phyloP scores from a whole-genome alignment of 2,113 vertebrate genomes.

The Prolemur simus region DNA sequence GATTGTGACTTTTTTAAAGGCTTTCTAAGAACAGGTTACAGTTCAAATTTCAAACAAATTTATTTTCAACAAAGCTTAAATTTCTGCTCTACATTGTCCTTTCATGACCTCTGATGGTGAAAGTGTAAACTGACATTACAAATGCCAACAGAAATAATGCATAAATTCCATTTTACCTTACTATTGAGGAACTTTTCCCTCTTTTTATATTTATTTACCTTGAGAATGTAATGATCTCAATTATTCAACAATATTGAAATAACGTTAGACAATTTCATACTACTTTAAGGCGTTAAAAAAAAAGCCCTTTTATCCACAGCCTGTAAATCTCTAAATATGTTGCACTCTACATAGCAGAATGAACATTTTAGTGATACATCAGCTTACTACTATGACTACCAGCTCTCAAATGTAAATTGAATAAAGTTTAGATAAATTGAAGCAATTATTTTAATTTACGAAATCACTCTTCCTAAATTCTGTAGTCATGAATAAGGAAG shows the following conservation, averaged over 20 bases:
- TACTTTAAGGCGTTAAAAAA: not conserved
- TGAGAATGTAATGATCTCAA: not conserved
- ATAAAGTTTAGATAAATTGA: not conserved
- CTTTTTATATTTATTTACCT: not conserved
- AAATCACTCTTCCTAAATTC: constrained; percentile 13
- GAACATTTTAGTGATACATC: not conserved
- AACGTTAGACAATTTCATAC: not conserved
- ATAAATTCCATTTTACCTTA: not conserved
- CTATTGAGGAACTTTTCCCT: not conserved
- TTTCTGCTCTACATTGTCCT: constrained; percentile 65
- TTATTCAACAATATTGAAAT: not conserved
- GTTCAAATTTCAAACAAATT: constrained; percentile 18
- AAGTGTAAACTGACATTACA: constrained; percentile 70
- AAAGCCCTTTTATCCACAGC: not conserved
- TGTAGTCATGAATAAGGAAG: not conserved
- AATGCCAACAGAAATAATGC: constrained; percentile 5
- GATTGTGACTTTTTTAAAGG: not conserved
- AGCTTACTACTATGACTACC: not conserved
- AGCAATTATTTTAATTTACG: not conserved
- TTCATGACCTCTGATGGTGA: constrained; percentile 80
- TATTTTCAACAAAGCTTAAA: constrained; percentile 46
- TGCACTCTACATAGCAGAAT: not conserved
- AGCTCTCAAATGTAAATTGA: not conserved
- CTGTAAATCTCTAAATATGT: not conserved
- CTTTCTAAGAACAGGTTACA: not conserved